Percentiles rank a stretch among this genome's conserved stretches.
Conservation (phyloP, 2,113 vertebrate species). For the Cairina moschata region DNA sequence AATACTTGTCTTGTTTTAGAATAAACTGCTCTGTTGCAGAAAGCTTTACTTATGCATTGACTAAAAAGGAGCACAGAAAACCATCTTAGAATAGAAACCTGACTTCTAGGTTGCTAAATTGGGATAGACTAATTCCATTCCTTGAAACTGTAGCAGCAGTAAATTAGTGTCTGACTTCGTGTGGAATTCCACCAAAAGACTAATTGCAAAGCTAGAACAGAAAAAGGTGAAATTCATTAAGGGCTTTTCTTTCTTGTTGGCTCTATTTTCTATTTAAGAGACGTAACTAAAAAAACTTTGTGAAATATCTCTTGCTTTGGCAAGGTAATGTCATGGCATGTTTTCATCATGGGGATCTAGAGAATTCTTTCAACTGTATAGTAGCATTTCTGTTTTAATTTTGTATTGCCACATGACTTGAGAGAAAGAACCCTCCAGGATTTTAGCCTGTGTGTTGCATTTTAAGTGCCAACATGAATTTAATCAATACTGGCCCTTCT, state of each 20-base stretch:
- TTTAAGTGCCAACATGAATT: neutral
- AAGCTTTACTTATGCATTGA: neutral
- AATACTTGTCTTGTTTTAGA: neutral
- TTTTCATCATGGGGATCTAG: slow-evolving; percentile 19
- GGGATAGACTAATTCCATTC: neutral
- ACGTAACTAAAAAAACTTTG: slow-evolving; percentile 12
- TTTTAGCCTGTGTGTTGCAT: neutral
- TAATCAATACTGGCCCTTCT: slow-evolving; percentile 6
- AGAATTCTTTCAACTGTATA: slow-evolving; percentile 31
- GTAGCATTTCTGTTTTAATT: neutral
- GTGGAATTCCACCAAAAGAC: slow-evolving; percentile 37
- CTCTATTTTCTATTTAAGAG: slow-evolving; percentile 16
- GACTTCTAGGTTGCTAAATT: slow-evolving; percentile 5
- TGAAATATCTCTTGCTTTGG: slow-evolving; percentile 37
- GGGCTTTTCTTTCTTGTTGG: slow-evolving; percentile 45
- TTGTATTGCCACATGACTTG: neutral
- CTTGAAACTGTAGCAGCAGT: slow-evolving; percentile 40
- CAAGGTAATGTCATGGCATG: neutral
- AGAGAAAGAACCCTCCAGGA: neutral
- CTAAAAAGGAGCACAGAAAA: neutral
- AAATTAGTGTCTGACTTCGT: slow-evolving; percentile 19
- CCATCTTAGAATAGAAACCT: neutral
- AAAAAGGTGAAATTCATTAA: slow-evolving; percentile 50
- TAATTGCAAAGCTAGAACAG: slow-evolving; percentile 31
- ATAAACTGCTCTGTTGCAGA: neutral